Evolutionary conservation across 2,797 vertebrate species (phyloP), one percentile per base, ranked within the genome.

Genomic region (Micromesistius poutassou): DNA sequence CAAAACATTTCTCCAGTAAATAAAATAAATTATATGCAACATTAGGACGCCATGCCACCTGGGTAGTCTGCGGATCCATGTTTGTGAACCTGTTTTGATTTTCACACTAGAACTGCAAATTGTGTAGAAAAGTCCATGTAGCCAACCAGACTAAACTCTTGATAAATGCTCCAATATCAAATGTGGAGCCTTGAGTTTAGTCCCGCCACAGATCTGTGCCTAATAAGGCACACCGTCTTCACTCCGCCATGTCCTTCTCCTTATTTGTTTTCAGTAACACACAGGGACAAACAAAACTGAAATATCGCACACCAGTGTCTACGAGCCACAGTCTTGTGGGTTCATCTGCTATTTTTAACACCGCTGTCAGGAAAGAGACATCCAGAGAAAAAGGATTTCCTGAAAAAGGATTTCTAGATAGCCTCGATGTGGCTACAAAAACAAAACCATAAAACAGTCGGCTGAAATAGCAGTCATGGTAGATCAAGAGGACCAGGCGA

Each of bases 381-480:
- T 25, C 55, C 22, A 62, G 55, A 62, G 55, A 25, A 25, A 25
- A 62, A 62, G 16, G 22, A 62, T 22, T 62, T 62, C 55, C 55
- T 62, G 55, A 25, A 62, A 62, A 62, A 25, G 14, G 22, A 25
- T 62, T 6, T n/a, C 55, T 62, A 62, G 55, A 62, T 19, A 1
- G 55, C 55, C 14, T 62, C 55, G 1, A 25, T 9, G 19, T 38
- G 19, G 2, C 22, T 73, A 9, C 35, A 16, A 14, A 68, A 35
- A 38, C 36, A 68, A 28, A 68, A 25, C 62, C 6, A 28, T 28
- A 35, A 30, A 75, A 70, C 25, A 19, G 8, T 38, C 72, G 14
- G 76, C 30, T 87, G 31, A 40, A 80, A 77, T 89, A 92, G 92
- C 89, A 90, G 89, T 92, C 89, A 84, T 30, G 77, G 89, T 90